A percentile compares a stretch with the other conserved stretches of the same genome.
These are phyloP conservation scores for Monopterus albus DNA, from an alignment of 2,113 vertebrate genomes.

Conservation along the genomic window DNA sequence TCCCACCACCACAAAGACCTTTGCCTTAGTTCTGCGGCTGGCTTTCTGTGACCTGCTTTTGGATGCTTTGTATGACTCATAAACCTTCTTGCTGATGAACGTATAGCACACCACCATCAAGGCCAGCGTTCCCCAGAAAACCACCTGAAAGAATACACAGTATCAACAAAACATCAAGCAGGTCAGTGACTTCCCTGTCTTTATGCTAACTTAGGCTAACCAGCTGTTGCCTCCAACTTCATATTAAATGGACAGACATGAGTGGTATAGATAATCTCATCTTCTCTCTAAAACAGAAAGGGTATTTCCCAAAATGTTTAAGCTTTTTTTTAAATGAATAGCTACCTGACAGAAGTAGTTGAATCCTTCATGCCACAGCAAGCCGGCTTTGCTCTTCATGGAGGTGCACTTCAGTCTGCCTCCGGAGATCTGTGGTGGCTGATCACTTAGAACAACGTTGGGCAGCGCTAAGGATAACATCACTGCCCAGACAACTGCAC, in stretches of 20 bases:
- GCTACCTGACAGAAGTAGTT: constrained; percentile 81
- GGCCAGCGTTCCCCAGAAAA: constrained; percentile 81
- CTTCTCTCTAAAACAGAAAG: not conserved
- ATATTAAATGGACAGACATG: not conserved
- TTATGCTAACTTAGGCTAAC: not conserved
- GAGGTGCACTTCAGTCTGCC: constrained; percentile 73
- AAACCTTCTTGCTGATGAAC: constrained; percentile 84
- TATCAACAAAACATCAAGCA: not conserved
- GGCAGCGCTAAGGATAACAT: constrained; percentile 79
- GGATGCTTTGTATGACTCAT: constrained; percentile 81
- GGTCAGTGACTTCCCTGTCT: not conserved
- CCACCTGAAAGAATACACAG: constrained; percentile 65
- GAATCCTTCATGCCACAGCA: constrained; percentile 81
- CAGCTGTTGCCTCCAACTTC: not conserved
- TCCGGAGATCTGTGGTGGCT: not conserved
- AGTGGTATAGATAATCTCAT: not conserved
- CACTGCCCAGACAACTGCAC: constrained; percentile 72
- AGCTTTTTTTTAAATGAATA: not conserved
- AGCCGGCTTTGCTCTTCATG: constrained; percentile 76
- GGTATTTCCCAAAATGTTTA: not conserved
- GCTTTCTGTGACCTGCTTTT: constrained; percentile 67
- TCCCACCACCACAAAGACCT: constrained; percentile 82
- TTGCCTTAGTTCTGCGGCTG: constrained; percentile 76
- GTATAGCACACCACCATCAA: constrained; percentile 83
- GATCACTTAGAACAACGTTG: constrained; percentile 79